Evolutionary conservation across 2,888 invertebrate species (phyloP).

Genomic region (Lumbricus terrestris): DNA sequence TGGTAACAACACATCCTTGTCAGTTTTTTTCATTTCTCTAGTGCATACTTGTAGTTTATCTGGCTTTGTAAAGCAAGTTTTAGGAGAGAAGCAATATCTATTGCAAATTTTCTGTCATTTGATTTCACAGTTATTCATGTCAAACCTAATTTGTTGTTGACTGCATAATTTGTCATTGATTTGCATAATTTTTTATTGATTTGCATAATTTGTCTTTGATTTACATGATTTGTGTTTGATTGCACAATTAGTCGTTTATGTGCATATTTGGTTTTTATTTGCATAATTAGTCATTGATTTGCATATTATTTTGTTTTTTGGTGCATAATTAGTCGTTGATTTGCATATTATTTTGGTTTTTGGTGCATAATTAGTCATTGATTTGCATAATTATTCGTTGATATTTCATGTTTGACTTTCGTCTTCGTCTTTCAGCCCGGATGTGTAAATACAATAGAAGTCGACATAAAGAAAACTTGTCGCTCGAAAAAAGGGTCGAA

Average conservation of each 20-base stretch:
- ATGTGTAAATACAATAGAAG: slow-evolving; percentile 96
- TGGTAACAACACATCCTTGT: too few relatives aligned
- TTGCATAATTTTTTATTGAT: neutral
- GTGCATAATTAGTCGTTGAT: too few relatives aligned
- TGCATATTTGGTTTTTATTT: neutral
- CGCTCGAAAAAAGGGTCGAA: slow-evolving; percentile 62
- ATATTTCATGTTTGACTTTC: neutral
- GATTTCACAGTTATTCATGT: neutral
- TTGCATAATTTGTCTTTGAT: neutral
- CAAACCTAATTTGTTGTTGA: too few relatives aligned
- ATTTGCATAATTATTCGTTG: neutral
- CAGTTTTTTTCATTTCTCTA: neutral
- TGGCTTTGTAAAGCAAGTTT: neutral
- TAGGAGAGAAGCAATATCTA: neutral
- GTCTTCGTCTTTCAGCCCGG: slow-evolving; percentile 73
- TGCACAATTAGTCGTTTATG: neutral
- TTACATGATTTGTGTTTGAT: neutral
- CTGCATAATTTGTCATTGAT: slow-evolving; percentile 12
- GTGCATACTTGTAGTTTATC: neutral
- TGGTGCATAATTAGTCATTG: neutral
- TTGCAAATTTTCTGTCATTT: too few relatives aligned
- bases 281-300: neutral
- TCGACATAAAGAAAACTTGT: slow-evolving; percentile 93
- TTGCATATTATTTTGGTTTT: slow-evolving; percentile 10
- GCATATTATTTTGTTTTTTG: too few relatives aligned